phyloP scores from a whole-genome alignment of 2,888 invertebrate species.

The Diaperis boleti region DNA sequence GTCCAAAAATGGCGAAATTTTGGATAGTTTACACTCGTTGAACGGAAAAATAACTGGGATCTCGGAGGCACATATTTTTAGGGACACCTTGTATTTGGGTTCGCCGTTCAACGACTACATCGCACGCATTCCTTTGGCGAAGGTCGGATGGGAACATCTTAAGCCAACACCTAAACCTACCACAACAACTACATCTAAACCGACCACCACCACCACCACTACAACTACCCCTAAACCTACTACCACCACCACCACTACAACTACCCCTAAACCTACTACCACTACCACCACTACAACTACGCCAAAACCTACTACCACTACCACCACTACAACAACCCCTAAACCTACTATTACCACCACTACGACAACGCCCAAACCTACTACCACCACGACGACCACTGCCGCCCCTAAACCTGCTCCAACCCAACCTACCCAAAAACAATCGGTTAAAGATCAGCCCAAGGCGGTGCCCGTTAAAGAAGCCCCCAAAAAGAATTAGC shows the following conservation, averaged over 20 bases:
- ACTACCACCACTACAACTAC: slow-evolving; percentile 46
- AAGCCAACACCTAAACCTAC: slow-evolving; percentile 39
- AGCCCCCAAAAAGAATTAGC: slow-evolving; percentile 24
- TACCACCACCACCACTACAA: slow-evolving; percentile 27
- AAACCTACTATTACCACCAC: slow-evolving; percentile 46
- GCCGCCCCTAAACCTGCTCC: slow-evolving; percentile 61
- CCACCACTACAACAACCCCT: slow-evolving; percentile 44
- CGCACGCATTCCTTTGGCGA: slow-evolving; percentile 73
- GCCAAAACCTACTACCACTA: slow-evolving; percentile 48
- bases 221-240: slow-evolving; percentile 49
- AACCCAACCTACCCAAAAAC: slow-evolving; percentile 59
- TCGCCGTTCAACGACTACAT: slow-evolving; percentile 77
- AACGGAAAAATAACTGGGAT: slow-evolving; percentile 67
- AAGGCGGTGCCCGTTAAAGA: slow-evolving; percentile 41
- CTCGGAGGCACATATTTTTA: slow-evolving; percentile 77
- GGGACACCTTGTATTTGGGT: slow-evolving; percentile 76
- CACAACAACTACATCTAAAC: slow-evolving; percentile 40
- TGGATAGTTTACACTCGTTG: slow-evolving; percentile 75
- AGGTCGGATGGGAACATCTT: slow-evolving; percentile 64
- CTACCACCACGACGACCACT: slow-evolving; percentile 44
- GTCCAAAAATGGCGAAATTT: slow-evolving; percentile 79
- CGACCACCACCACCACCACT: slow-evolving; percentile 47
- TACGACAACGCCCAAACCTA: slow-evolving; percentile 48
- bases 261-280: slow-evolving; percentile 45
- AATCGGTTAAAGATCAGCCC: slow-evolving; percentile 66